These are phyloP conservation scores for Pogonognathellus flavescens DNA, from an alignment of 1,140 invertebrate genomes.

Conservation along the genomic window DNA sequence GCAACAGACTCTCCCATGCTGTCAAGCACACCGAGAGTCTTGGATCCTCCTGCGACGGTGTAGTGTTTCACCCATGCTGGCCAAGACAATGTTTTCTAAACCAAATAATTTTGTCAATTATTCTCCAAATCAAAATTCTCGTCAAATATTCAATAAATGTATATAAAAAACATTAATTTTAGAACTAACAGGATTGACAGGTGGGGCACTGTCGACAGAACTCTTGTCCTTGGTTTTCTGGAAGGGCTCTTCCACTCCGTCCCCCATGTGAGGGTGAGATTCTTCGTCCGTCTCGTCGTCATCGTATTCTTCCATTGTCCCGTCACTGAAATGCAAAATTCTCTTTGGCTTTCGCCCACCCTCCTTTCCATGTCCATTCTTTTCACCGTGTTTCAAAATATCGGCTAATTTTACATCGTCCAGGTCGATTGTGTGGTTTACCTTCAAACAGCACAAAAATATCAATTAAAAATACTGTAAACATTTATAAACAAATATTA, in stretches of 20 bases:
- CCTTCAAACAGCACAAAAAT: neutral
- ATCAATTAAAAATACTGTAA: neutral
- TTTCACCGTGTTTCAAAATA: neutral
- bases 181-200: slow-evolving; percentile 58
- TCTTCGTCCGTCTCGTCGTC: slow-evolving; percentile 52
- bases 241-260: slow-evolving; percentile 46
- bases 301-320: slow-evolving; percentile 64
- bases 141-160: neutral
- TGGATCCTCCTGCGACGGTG: slow-evolving; percentile 25
- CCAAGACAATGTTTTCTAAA: slow-evolving; percentile 61
- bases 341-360: slow-evolving; percentile 53
- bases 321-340: slow-evolving; percentile 64
- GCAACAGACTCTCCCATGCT: slow-evolving; percentile 59
- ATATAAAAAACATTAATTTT: neutral
- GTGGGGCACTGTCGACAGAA: neutral
- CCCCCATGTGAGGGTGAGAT: neutral
- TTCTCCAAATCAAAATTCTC: neutral
- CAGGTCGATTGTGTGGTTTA: slow-evolving; percentile 8
- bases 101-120: slow-evolving; percentile 12
- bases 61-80: slow-evolving; percentile 62
- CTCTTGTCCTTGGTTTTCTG: slow-evolving; percentile 10
- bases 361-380: neutral
- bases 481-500: neutral
- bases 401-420: slow-evolving; percentile 36
- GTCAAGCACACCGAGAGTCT: slow-evolving; percentile 61